Percentiles rank a stretch among this genome's conserved stretches.
Conservation (phyloP, 1,140 invertebrate genomes). For the Aphelinus certus region DNA sequence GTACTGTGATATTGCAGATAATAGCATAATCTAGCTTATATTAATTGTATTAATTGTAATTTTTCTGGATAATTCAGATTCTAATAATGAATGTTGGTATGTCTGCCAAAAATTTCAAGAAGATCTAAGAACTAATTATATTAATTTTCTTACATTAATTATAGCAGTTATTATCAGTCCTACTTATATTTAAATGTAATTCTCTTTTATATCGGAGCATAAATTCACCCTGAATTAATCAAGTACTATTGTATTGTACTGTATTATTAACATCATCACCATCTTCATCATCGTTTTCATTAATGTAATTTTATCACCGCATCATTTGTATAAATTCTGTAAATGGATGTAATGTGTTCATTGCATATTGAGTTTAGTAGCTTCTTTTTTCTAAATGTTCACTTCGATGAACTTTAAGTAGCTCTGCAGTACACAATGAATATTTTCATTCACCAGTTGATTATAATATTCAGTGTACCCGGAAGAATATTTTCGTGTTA, state of each 20-base stretch:
- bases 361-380: conserved; percentile 48
- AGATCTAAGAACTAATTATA: conserved; percentile 25
- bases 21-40: conserved; percentile 62
- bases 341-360: conserved; percentile 59
- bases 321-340: conserved; percentile 50
- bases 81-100: conserved; percentile 8
- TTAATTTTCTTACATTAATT: conserved; percentile 32
- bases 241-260: conserved; percentile 41
- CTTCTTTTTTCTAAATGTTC: conserved; percentile 41
- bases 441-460: no score
- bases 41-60: conserved; percentile 43
- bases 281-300: conserved; percentile 36
- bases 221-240: conserved; percentile 27
- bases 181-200: conserved; percentile 53
- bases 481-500: no score
- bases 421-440: conserved; percentile 26
- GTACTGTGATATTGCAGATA: conserved; percentile 66
- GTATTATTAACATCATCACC: conserved; percentile 31
- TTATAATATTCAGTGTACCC: no score
- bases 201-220: conserved; percentile 57
- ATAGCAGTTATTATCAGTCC: conserved; percentile 46
- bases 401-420: conserved; percentile 36
- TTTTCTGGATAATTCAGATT: conserved; percentile 28
- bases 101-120: conserved; percentile 13
- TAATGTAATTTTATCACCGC: conserved; percentile 36